A percentile compares a stretch with the other conserved stretches of the same genome.
phyloP scores from a whole-genome alignment of 2,797 vertebrate genomes.

The Antrozous pallidus region DNA sequence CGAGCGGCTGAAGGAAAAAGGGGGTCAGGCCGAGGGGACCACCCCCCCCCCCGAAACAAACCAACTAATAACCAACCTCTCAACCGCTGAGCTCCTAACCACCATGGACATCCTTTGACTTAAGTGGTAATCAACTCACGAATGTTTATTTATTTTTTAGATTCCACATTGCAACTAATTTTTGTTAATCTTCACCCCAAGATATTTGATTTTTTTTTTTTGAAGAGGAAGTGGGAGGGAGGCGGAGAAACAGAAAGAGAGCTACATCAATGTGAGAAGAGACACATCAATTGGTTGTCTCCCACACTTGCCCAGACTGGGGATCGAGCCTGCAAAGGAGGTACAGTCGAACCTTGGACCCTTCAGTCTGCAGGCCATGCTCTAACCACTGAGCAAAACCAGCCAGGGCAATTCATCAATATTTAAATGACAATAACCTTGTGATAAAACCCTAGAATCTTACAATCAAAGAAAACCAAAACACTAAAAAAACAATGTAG shows the following conservation, averaged over 20 bases:
- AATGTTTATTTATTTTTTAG: neutral
- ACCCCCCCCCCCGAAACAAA: neutral
- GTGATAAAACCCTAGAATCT: neutral
- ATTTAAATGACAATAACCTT: neutral
- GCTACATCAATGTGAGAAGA: too few species aligned
- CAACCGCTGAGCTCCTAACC: neutral
- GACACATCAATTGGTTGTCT: too few species aligned
- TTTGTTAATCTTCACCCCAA: too few species aligned
- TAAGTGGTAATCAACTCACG: neutral
- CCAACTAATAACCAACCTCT: neutral
- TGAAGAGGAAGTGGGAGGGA: too few species aligned
- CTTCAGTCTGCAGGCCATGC: too few species aligned
- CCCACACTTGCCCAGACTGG: too few species aligned
- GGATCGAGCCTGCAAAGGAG: too few species aligned
- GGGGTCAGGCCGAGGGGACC: accelerated
- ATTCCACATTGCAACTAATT: too few species aligned
- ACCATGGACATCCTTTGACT: neutral
- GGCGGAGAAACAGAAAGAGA: too few species aligned
- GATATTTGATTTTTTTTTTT: too few species aligned
- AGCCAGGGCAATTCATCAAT: neutral
- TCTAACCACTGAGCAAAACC: too few species aligned
- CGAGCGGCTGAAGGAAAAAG: neutral
- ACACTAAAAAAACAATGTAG: neutral
- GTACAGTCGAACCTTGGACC: too few species aligned
- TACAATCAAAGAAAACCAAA: neutral